Evolutionary conservation across 2,113 vertebrate genomes (phyloP), one percentile per base, ranked within the genome.

Genomic region (Miniopterus natalensis): DNA sequence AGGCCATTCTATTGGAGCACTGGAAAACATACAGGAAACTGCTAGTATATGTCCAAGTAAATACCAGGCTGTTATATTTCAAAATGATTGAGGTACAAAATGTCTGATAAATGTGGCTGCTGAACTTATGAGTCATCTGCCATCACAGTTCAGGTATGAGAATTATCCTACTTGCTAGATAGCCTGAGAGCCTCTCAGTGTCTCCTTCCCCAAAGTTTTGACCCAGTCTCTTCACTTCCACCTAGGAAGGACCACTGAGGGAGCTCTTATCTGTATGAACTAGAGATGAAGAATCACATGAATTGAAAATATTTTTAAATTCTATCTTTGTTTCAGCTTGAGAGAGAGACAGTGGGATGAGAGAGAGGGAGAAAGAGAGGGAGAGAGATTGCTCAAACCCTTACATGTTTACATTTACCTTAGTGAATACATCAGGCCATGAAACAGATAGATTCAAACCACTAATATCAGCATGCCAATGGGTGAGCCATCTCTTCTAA

Each of bases 81-180:
- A 92, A 90, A 96, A 93, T 2, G 12, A 75, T 40, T 57, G 90
- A 97, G 59, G 61, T 88, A 91, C 18, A 84, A 89, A 66, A 61
- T 74, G 29, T 95, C 68, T 94, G 80, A 90, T 95, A 88, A 95
- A 71, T 18, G 36, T 88, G 57, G 14, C 68, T 71, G 9, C 70
- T 90, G 88, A 78, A 51, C 20, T 42, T 57, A 45, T 97, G 92
- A 98, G 77, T 97, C 96, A 97, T 57, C 63, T 55, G 4, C 53
- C 66, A 79, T 47, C 31, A 31, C 8, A 15, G n/a, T 53, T 92
- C 73, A 86, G 77, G 4, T 66, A 51, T 53, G 57, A 88, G 73
- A 94, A 88, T 59, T 59, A 84, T 73, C 17, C 93, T 84, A 73
- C 65, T 70, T n/a, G 20, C 79, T 66, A 57, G 51, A 77, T 15